Evolutionary conservation across 2,888 invertebrate species (phyloP).

Genomic region (Eristalis pertinax): DNA sequence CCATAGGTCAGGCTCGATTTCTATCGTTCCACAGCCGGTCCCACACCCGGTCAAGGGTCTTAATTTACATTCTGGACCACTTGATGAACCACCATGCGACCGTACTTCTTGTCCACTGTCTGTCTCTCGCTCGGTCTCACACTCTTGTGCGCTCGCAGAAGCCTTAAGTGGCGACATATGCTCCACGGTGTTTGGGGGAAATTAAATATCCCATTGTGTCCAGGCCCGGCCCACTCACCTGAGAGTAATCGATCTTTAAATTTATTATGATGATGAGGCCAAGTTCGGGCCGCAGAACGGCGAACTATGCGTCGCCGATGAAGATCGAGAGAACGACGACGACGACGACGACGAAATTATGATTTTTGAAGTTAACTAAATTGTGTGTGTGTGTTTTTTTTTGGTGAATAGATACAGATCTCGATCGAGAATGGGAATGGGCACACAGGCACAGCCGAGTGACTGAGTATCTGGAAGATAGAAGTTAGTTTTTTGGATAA

Average conservation of each 20-base stretch:
- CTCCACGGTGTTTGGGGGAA: slow-evolving; percentile 57
- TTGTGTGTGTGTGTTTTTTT: slow-evolving; percentile 3
- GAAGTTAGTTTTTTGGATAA: slow-evolving; percentile 20
- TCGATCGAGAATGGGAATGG: slow-evolving; percentile 41
- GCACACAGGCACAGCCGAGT: slow-evolving; percentile 19
- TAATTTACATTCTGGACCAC: slow-evolving; percentile 64
- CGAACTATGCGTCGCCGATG: background rate
- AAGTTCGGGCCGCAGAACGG: too few relatives aligned
- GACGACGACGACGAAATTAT: slow-evolving; percentile 55
- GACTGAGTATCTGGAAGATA: slow-evolving; percentile 37
- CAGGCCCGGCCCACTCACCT: slow-evolving; percentile 51
- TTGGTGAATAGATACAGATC: slow-evolving; percentile 51
- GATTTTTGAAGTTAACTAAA: slow-evolving; percentile 64
- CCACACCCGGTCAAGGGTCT: slow-evolving; percentile 36
- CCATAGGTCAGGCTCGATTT: slow-evolving; percentile 34
- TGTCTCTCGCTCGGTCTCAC: background rate
- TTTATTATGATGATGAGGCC: slow-evolving; percentile 59
- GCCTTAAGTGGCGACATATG: slow-evolving; percentile 65
- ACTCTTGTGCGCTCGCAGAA: slow-evolving; percentile 29
- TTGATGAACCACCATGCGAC: slow-evolving; percentile 52
- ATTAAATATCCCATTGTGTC: slow-evolving; percentile 62
- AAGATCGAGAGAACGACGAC: background rate
- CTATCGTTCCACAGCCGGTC: slow-evolving; percentile 24
- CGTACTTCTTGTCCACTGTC: background rate
- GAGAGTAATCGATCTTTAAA: slow-evolving; percentile 65